Percentiles rank a stretch among this genome's conserved stretches.
Evolutionary conservation across 1,140 invertebrate genomes (phyloP).

Genomic region (Nilaparvata lugens): DNA sequence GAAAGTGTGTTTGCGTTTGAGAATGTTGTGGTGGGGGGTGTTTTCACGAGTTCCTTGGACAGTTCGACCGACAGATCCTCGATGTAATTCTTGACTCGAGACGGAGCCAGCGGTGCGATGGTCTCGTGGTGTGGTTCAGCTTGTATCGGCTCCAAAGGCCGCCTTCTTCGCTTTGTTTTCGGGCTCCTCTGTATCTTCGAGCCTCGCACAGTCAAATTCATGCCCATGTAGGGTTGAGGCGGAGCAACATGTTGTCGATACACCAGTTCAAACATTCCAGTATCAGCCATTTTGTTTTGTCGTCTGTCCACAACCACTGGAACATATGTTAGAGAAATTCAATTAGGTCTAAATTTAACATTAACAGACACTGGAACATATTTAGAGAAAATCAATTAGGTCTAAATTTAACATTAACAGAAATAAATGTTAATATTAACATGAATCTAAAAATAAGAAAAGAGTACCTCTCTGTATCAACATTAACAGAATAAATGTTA

Average conservation of each 20-base stretch:
- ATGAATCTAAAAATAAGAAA: no score
- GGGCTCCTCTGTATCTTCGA: constrained; percentile 31
- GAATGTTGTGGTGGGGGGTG: no score
- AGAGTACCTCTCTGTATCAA: no score
- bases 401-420: no score
- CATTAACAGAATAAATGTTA: no score
- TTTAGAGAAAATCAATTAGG: no score
- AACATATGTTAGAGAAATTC: constrained; percentile 32
- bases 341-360: no score
- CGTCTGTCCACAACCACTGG: constrained; percentile 77
- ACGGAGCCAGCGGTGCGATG: not conserved
- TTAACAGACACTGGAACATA: no score
- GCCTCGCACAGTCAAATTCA: constrained; percentile 64
- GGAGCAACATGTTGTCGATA: constrained; percentile 64
- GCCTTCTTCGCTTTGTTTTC: constrained; percentile 10
- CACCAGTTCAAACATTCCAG: constrained; percentile 79
- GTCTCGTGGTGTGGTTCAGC: not conserved
- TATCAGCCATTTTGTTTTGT: constrained; percentile 65
- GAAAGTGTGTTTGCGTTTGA: no score
- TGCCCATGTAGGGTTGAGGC: constrained; percentile 75
- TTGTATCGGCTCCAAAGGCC: not conserved
- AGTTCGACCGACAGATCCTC: constrained; percentile 3
- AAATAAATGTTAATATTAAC: no score
- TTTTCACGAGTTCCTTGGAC: not conserved
- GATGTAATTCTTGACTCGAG: constrained; percentile 9